Evolutionary conservation across 37 sponge, comb jelly and placozoan species (phyloP).

Genomic region (Halisarca cf. caerulea): DNA sequence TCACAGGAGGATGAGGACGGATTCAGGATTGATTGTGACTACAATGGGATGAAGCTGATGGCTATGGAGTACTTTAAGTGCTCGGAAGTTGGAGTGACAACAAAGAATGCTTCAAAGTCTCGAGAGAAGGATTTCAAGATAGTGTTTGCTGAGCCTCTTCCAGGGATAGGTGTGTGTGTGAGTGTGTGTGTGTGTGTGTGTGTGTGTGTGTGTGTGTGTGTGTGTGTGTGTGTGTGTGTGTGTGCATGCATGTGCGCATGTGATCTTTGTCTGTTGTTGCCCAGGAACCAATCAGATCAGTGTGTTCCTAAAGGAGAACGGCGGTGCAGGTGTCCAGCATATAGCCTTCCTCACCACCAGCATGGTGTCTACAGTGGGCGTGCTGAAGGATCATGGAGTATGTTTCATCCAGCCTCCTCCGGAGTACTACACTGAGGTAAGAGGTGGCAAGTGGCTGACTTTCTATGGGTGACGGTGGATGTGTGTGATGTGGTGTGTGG

Average conservation of each 20-base stretch:
- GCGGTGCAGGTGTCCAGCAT: conserved; percentile 60
- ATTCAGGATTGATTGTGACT: conserved; percentile 23
- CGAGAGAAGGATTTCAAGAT: conserved; percentile 24
- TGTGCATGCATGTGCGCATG: background rate
- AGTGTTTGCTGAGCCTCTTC: conserved; percentile 48
- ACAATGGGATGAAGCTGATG: conserved; percentile 37
- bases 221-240: background rate
- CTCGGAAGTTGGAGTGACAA: conserved; percentile 17
- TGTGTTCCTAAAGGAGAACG: conserved; percentile 39
- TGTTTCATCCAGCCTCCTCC: conserved; percentile 41
- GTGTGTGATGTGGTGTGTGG: too few species aligned
- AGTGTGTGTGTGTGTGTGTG: too few species aligned
- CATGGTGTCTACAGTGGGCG: background rate
- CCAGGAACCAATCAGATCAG: conserved; percentile 40
- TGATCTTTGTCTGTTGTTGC: background rate
- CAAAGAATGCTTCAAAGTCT: background rate
- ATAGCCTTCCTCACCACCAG: conserved; percentile 34
- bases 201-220: background rate
- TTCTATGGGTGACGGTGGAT: too few species aligned
- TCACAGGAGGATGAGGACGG: conserved; percentile 26
- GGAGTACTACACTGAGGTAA: conserved; percentile 49
- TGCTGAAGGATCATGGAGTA: conserved; percentile 4
- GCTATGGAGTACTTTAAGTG: conserved; percentile 46
- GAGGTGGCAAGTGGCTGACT: too few species aligned
- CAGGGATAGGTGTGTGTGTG: conserved; percentile 23